Evolutionary conservation across 2,888 invertebrate genomes (phyloP).

Genomic region (Chrysolina haemoptera): DNA sequence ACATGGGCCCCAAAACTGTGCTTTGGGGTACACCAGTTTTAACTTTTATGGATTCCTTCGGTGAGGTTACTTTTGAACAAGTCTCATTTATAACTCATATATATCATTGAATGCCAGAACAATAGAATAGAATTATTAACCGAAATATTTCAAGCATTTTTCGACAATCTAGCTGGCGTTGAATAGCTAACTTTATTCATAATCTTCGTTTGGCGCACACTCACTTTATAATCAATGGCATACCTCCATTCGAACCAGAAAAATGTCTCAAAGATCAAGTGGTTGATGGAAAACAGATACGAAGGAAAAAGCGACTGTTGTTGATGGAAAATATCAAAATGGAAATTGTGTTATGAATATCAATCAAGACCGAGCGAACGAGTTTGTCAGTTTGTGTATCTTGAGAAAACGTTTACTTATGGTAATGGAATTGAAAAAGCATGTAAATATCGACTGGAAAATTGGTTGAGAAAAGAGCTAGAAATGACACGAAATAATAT

Average conservation of each 20-base stretch:
- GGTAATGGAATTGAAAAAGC: conserved; percentile 1
- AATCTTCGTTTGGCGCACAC: too few species aligned
- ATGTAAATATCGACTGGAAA: background rate
- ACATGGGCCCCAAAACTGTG: too few species aligned
- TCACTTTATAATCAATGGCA: too few species aligned
- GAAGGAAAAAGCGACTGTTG: background rate
- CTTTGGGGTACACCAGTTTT: too few species aligned
- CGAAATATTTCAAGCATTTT: too few species aligned
- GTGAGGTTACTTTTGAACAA: too few species aligned
- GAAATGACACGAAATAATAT: background rate
- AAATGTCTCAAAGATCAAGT: background rate
- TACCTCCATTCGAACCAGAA: background rate
- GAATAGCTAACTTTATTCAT: too few species aligned
- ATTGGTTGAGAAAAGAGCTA: background rate
- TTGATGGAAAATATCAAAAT: background rate
- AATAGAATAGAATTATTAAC: too few species aligned
- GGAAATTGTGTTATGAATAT: background rate
- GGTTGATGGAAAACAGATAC: background rate
- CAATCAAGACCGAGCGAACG: background rate
- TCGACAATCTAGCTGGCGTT: too few species aligned
- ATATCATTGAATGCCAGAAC: too few species aligned
- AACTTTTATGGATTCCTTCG: too few species aligned
- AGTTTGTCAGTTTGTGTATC: conserved; percentile 8
- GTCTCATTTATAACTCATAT: too few species aligned
- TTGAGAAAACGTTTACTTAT: conserved; percentile 2